Base-by-base conservation (phyloP, 2,113 vertebrate species). In the Saccopteryx bilineata region DNA sequence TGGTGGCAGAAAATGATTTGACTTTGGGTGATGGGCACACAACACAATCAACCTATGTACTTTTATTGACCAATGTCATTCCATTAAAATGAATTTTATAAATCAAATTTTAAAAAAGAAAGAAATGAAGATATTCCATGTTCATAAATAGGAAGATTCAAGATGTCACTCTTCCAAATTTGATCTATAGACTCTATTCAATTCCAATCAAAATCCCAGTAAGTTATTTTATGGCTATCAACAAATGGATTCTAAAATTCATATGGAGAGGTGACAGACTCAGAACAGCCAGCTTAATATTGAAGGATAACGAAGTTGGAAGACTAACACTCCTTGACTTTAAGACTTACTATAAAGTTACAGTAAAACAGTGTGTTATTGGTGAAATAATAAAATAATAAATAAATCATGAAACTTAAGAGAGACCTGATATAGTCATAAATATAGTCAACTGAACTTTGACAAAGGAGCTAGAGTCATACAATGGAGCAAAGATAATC, bases 291-390 rank as follows among this genome's bases (percentile, higher is more conserved):
- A 87, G 56, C 69, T 75, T 26, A 74, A 46, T 87, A 87, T 11
- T 61, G 3, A 87, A 87, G 39, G 46, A 72, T 11, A 75, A 50
- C 69, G 31, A 87, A 87, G 58, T 33, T 88, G 56, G 26, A 74
- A 26, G 26, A 61, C 26, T 74, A 39, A 87, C 7, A 58, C 24
- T 65, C 52, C 24, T 23, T 63, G 48, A 84, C 68, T 56, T 84
- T 33, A 84, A 56, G 24, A 83, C 58, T 83, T 84, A 84, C 69
- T 75, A 31, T 65, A 75, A 75, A 75, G 48, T 81, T 75, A 84
- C 24, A 23, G 60, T 75, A 75, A 84, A 56, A 91, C 56, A 83
- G 24, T 75, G 60, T 92, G 69, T 48, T 46, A 75, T 75, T 75
- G 71, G 60, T 83, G 26, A 75, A 75, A 66, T 12, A 92, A 84